Evolutionary conservation across 92 coral and sea anemone genomes (phyloP).

Genomic region (Zoanthus solanderi): DNA sequence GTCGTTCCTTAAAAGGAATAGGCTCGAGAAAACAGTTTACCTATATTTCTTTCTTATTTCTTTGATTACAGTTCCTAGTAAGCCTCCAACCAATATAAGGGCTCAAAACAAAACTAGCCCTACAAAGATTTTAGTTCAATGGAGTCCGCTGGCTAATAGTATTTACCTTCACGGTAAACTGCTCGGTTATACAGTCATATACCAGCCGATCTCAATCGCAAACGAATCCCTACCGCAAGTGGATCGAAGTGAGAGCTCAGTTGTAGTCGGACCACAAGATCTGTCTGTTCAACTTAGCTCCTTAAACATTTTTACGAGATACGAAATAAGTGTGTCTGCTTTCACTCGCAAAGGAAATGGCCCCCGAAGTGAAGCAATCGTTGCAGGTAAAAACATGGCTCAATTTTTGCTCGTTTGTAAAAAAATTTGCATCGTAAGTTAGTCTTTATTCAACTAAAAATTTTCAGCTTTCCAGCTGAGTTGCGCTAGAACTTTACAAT

Average conservation of each 20-base stretch:
- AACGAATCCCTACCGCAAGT: conserved; percentile 51
- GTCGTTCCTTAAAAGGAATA: too few species aligned
- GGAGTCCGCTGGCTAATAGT: conserved; percentile 45
- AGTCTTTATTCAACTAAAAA: too few species aligned
- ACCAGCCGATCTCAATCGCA: conserved; percentile 33
- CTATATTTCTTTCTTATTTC: background rate
- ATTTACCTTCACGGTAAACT: conserved; percentile 39
- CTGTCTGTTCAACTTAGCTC: conserved; percentile 47
- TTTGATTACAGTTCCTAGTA: conserved; percentile 45
- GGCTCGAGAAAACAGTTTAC: too few species aligned
- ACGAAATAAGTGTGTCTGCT: conserved; percentile 77
- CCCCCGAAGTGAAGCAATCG: conserved; percentile 59
- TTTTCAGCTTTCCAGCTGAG: too few species aligned
- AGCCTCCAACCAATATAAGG: conserved; percentile 37
- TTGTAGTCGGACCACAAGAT: conserved; percentile 47
- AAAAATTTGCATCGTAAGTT: background rate
- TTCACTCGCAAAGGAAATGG: conserved; percentile 87
- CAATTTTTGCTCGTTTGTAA: background rate
- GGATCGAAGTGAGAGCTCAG: background rate
- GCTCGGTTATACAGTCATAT: conserved; percentile 50
- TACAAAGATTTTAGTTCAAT: conserved; percentile 33
- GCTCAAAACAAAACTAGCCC: conserved; percentile 39
- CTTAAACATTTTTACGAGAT: conserved; percentile 78
- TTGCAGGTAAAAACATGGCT: conserved; percentile 65
- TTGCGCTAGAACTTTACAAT: too few species aligned